Conservation (phyloP, 2,113 vertebrate genomes). For the Paradisaea rubra region DNA sequence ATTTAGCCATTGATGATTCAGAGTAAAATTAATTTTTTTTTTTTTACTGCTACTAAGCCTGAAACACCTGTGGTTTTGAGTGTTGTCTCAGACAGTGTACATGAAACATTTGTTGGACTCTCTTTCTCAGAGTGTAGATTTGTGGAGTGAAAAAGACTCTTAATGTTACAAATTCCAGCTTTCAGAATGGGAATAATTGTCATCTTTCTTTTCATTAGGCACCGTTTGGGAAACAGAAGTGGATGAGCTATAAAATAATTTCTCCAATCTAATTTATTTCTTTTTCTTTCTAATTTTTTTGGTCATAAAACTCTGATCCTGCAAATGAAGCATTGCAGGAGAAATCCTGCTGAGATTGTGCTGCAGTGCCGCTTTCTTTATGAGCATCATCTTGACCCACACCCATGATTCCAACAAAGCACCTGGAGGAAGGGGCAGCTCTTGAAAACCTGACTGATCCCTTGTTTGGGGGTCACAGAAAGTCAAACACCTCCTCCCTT, state of each 20-base stretch:
- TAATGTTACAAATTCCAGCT: background rate
- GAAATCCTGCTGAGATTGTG: background rate
- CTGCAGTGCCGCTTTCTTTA: background rate
- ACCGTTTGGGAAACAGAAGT: background rate
- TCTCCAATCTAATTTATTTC: background rate
- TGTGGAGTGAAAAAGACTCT: background rate
- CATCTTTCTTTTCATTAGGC: background rate
- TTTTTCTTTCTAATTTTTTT: background rate
- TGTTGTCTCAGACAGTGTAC: background rate
- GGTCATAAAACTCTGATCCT: background rate
- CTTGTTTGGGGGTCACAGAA: background rate
- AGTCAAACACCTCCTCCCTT: background rate
- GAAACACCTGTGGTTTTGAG: slow-evolving; percentile 19
- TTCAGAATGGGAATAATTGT: background rate
- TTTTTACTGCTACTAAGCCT: background rate
- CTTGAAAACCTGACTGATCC: background rate
- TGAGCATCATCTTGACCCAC: background rate
- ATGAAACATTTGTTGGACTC: background rate
- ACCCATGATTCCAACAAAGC: background rate
- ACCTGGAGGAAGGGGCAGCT: background rate
- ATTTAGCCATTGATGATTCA: background rate
- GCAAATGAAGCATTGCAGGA: background rate
- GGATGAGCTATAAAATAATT: background rate
- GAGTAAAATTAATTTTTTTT: background rate
- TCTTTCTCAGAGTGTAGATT: background rate